Conservation (phyloP, 2,797 vertebrate species). For the Xerus rutilus region DNA sequence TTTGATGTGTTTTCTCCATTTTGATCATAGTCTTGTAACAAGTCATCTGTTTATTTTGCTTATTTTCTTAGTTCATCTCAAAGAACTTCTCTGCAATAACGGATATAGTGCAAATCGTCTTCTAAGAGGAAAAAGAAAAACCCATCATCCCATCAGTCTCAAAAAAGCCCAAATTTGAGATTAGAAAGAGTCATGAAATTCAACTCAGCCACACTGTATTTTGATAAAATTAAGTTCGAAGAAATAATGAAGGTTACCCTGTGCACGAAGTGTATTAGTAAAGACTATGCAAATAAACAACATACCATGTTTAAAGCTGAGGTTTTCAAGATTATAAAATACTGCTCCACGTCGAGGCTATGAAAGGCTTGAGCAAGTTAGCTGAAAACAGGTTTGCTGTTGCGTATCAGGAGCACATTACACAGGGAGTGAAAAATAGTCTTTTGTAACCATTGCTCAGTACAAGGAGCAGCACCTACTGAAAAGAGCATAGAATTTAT, state of each 20-base stretch:
- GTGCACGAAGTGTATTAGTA: constrained; percentile 18
- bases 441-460: constrained; percentile 60
- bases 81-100: constrained; percentile 49
- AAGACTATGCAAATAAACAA: constrained; percentile 55
- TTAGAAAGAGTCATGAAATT: constrained; percentile 51
- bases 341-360: background rate
- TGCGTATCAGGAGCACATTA: background rate
- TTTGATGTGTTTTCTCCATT: constrained; percentile 57
- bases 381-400: background rate
- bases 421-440: background rate
- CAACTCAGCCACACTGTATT: constrained; percentile 28
- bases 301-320: background rate
- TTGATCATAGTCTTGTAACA: constrained; percentile 55
- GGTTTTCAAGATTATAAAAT: constrained; percentile 67
- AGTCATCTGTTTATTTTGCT: constrained; percentile 13
- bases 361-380: constrained; percentile 10
- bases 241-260: constrained; percentile 57
- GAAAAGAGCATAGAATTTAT: constrained; percentile 75
- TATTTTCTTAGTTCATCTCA: constrained; percentile 67
- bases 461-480: constrained; percentile 68
- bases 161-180: constrained; percentile 54
- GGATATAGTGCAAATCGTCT: constrained; percentile 45
- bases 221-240: constrained; percentile 68
- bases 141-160: background rate
- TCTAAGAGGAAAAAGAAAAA: constrained; percentile 18